Evolutionary conservation across 2,888 invertebrate genomes (phyloP), one percentile per base, ranked within the genome.

Genomic region (Heliconius hortense): DNA sequence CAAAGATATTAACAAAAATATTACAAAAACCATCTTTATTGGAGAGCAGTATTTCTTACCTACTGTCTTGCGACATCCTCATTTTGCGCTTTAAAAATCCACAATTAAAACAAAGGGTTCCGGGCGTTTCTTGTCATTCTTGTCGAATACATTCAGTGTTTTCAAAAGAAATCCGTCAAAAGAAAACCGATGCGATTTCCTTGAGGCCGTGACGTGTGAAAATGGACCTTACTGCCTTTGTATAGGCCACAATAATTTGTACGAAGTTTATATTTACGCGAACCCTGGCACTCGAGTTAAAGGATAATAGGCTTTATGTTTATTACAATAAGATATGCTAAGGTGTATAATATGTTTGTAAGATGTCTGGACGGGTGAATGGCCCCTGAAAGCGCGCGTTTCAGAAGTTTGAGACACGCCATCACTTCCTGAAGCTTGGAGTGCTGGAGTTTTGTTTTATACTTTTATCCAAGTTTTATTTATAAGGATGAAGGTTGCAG

Each of bases 401-500:
- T 86, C 88, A 88, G 86, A 88, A 89, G 88, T 90, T 90, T 89
- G 87, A 84, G 84, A 89, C 89, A 91, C 88, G 89, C 87, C 88
- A 89, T 86, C 85, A 87, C 88, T 91, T 90, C 89, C 89, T 87
- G 85, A 82, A 83, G 80, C 82, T 82, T 79, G 79, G 85, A 85
- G 87, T 86, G 87, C 83, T 82, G 82, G 84, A 82, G 84, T 87
- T 85, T 87, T 81, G 79, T 80, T 81, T 79, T 80, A 79, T 77
- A 77, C 75, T 79, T 78, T 77, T 64, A 71, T 39, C 59, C 56
- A 73, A 74, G 60, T 78, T 68, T 70, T 75, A 70, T 70, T 71
- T 71, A 67, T 64, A 71, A 70, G 70, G 69, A 64, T 26, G 62
- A 66, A 66, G 74, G 70, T 75, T 75, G 64, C 26, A 28, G 43